These are phyloP conservation scores for Muntiacus muntjak DNA, from an alignment of 2,113 vertebrate genomes.

Conservation along the genomic window DNA sequence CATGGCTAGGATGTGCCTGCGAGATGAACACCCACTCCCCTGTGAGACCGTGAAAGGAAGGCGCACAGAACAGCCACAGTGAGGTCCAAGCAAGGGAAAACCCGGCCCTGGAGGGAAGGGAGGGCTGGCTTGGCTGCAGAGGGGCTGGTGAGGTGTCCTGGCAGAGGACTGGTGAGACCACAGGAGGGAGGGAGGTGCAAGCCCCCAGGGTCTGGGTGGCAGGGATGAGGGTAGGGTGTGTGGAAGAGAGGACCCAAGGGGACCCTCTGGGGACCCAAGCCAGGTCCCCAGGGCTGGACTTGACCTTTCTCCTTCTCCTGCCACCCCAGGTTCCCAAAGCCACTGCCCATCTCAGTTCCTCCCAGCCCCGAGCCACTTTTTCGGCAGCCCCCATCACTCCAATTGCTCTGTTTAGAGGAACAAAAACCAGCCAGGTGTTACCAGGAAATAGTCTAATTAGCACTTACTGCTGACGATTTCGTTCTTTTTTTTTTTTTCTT, in stretches of 20 bases:
- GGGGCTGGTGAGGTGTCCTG: neutral
- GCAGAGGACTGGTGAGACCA: rapidly evolving
- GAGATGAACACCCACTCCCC: rapidly evolving
- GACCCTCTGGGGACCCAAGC: neutral
- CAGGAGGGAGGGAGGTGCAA: neutral
- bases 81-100: neutral
- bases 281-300: neutral
- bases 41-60: neutral
- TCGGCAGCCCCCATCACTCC: constrained; percentile 46
- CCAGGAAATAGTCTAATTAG: constrained; percentile 81
- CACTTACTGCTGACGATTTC: constrained; percentile 74
- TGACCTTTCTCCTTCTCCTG: neutral
- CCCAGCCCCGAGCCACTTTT: neutral
- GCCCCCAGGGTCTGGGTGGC: neutral
- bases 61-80: rapidly evolving
- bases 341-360: neutral
- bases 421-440: constrained; percentile 82
- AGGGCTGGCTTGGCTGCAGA: neutral
- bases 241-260: neutral
- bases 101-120: neutral
- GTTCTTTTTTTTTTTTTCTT: constrained; percentile 19
- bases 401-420: constrained; percentile 73
- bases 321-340: neutral
- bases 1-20: neutral
- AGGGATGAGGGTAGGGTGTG: neutral